These are phyloP conservation scores for Lepus americanus DNA, from an alignment of 2,113 vertebrate genomes.

Conservation along the genomic window DNA sequence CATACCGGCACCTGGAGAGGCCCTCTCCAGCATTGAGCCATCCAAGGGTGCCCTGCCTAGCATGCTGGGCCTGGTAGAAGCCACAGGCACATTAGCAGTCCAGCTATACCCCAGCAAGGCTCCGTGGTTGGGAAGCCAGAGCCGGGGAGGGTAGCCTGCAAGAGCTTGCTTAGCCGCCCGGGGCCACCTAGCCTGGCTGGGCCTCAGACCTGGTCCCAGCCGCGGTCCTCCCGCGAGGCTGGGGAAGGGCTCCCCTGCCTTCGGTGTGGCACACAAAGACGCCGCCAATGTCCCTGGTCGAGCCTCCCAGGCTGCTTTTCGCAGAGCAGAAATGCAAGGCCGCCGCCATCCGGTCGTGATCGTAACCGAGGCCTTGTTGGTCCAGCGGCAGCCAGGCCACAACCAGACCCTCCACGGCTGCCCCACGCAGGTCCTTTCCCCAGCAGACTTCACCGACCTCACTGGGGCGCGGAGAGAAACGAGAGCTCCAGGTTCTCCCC, in stretches of 20 bases:
- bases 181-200: neutral
- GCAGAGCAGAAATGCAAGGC: constrained; percentile 87
- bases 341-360: constrained; percentile 94
- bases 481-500: neutral
- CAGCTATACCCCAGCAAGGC: neutral
- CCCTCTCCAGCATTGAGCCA: neutral
- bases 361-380: constrained; percentile 97
- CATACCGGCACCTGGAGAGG: neutral
- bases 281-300: constrained; percentile 78
- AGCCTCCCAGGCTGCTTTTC: constrained; percentile 89
- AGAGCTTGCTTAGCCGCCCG: neutral
- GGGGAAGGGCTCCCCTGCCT: constrained; percentile 78
- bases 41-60: neutral
- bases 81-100: neutral
- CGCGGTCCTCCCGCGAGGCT: neutral
- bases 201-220: neutral
- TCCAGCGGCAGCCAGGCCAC: constrained; percentile 54
- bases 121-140: neutral
- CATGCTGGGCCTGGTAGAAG: neutral
- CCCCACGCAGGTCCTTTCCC: neutral
- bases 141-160: neutral
- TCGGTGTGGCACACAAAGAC: constrained; percentile 86
- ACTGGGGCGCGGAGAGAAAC: neutral
- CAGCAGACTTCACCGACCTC: neutral
- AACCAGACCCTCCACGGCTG: neutral